Evolutionary conservation across 1,140 invertebrate genomes (phyloP), one percentile per base, ranked within the genome.

Genomic region (Kradibia gibbosae): DNA sequence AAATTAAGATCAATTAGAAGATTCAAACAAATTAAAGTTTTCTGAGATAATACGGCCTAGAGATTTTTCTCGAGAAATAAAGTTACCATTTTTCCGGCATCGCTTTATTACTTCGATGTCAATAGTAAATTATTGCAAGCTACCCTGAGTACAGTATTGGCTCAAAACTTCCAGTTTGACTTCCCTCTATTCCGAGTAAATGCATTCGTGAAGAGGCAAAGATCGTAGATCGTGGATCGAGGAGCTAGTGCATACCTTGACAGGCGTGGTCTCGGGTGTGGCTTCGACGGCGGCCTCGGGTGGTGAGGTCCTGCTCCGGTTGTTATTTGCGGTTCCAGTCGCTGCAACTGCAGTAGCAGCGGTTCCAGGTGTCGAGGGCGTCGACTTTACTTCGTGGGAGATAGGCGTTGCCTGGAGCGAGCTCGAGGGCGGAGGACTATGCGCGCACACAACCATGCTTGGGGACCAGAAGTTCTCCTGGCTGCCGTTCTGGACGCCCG

Each of bases 271-370:
- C 92, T 97, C 96, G 4, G 96, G 96, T 13, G 96, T 97, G 10
- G 96, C 96, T 92, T 97, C 96, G 42, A 96, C 94, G 50, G 96
- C 96, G 17, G 96, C 95, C 90, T 97, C 96, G 1, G 96, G 94
- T 25, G 95, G 94, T 25, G 94, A 94, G 3, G 93, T 92, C 57
- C 94, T 93, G 17, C 87, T 90, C 76, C 87, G 86, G 39, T 87
- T 88, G 15, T 22, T 70, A 20, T 20, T 17, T 17, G 45, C 45
- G 7, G 45, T 17, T 48, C 42, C 39, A 34, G 22, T 28, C 1
- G 39, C 70, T 22, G 28, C 25, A 4, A n/a, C 39, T 25, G 22
- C 20, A 34, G 48, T 22, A 25, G 20, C 11, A 0, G 34, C 67
- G 0, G 36, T 65, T 4, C 82, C 76, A 82, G 89, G 88, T 79